Evolutionary conservation across 1,140 invertebrate genomes (phyloP).

Genomic region (Macrobrachium rosenbergii): DNA sequence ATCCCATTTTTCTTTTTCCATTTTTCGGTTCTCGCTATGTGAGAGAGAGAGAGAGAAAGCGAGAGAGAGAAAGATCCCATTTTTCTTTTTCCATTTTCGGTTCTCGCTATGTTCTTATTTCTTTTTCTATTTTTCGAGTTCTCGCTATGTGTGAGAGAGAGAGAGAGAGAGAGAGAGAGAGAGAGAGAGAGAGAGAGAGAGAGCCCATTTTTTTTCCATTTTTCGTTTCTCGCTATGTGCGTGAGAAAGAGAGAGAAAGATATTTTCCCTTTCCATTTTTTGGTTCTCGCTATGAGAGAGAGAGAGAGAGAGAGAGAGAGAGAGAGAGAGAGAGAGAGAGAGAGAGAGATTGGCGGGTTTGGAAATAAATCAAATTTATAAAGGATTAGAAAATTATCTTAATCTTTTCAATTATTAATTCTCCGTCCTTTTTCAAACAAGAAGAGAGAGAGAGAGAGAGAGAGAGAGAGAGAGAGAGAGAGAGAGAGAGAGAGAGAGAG

Average conservation of each 20-base stretch:
- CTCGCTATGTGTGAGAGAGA: background rate
- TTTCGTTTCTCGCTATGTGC: conserved; percentile 5
- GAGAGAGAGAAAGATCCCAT: background rate
- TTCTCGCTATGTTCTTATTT: conserved; percentile 6
- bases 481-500: too few relatives aligned
- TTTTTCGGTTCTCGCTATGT: background rate
- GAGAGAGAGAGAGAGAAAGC: background rate
- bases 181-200: background rate
- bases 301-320: background rate
- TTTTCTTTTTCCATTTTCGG: background rate
- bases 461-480: too few relatives aligned
- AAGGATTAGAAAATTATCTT: too few relatives aligned
- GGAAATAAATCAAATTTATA: background rate
- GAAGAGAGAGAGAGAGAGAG: background rate
- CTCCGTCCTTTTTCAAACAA: too few relatives aligned
- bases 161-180: background rate
- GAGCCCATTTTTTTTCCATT: background rate
- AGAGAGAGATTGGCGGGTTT: background rate
- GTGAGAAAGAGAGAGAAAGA: background rate
- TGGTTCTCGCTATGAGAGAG: too few relatives aligned
- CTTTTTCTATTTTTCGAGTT: conserved; percentile 4
- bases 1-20: too few relatives aligned
- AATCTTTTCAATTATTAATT: too few relatives aligned
- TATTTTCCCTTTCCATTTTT: too few relatives aligned
- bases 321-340: background rate